Evolutionary conservation across 2,888 invertebrate genomes (phyloP).

Genomic region (Orthosia cruda): DNA sequence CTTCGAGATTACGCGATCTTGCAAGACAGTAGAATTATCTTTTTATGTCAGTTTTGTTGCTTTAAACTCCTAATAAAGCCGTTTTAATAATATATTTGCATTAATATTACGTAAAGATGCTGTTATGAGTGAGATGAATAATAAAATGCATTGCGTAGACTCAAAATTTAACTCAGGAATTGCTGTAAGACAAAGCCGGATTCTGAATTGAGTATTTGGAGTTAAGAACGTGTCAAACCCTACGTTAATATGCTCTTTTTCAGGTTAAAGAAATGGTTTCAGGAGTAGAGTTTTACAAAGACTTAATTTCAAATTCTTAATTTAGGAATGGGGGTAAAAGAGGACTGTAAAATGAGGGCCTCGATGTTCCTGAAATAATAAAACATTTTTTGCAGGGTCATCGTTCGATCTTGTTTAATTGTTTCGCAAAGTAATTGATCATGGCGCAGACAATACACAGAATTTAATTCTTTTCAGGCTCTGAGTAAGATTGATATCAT

Average conservation of each 20-base stretch:
- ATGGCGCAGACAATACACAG: constrained; percentile 30
- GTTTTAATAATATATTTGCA: constrained; percentile 43
- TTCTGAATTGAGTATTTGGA: too few species aligned
- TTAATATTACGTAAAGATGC: constrained; percentile 35
- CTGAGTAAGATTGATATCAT: constrained; percentile 36
- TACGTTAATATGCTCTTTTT: too few species aligned
- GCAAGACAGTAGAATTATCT: constrained; percentile 17
- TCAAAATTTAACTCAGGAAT: neutral
- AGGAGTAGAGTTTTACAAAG: too few species aligned
- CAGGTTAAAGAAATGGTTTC: too few species aligned
- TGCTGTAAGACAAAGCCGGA: neutral
- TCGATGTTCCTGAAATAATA: constrained; percentile 14
- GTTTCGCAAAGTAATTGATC: constrained; percentile 32
- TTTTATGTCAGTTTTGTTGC: constrained; percentile 42
- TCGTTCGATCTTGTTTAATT: constrained; percentile 9
- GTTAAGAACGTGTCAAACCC: too few species aligned
- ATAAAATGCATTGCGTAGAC: neutral
- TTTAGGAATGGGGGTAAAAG: neutral
- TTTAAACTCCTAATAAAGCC: constrained; percentile 30
- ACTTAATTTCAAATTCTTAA: too few species aligned
- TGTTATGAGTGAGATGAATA: constrained; percentile 8
- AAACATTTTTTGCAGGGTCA: neutral
- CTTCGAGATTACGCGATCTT: constrained; percentile 11
- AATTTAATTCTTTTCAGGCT: constrained; percentile 1
- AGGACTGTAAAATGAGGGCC: neutral